Conservation (phyloP, 1,140 invertebrate species). For the Leptinotarsa defecta region DNA sequence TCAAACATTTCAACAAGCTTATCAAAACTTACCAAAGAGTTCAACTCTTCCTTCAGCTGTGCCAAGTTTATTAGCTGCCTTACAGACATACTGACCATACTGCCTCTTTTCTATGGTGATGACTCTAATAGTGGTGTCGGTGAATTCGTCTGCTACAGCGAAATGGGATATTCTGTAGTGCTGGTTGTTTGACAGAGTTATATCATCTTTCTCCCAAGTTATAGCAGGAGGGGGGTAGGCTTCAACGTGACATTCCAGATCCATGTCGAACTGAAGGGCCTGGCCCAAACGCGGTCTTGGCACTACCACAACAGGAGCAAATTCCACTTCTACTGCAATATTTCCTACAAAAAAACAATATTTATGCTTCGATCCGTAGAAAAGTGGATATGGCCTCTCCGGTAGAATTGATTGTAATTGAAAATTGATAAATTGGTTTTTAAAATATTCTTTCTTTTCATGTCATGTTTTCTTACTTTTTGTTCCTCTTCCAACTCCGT, state of each 20-base stretch:
- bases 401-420: too few relatives aligned
- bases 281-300: slow-evolving; percentile 80
- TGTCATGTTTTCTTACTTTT: slow-evolving; percentile 58
- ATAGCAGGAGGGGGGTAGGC: slow-evolving; percentile 90
- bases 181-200: slow-evolving; percentile 83
- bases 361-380: background rate
- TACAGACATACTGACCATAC: slow-evolving; percentile 85
- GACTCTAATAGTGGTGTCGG: slow-evolving; percentile 84
- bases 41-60: slow-evolving; percentile 75
- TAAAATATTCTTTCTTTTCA: too few relatives aligned
- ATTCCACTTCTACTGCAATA: slow-evolving; percentile 88
- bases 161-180: slow-evolving; percentile 85
- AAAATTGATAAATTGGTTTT: too few relatives aligned
- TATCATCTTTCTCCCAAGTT: slow-evolving; percentile 82
- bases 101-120: slow-evolving; percentile 90
- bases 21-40: slow-evolving; percentile 73
- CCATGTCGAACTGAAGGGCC: slow-evolving; percentile 90
- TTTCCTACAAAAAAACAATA: slow-evolving; percentile 58
- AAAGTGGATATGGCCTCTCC: too few relatives aligned
- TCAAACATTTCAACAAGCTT: too few relatives aligned
- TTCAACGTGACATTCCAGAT: slow-evolving; percentile 89
- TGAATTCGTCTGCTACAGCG: slow-evolving; percentile 86
- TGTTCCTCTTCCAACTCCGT: slow-evolving; percentile 83
- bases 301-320: slow-evolving; percentile 82
- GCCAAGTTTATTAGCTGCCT: slow-evolving; percentile 87